phyloP scores from a whole-genome alignment of 2,888 invertebrate genomes.

The Hecatera dysodea region DNA sequence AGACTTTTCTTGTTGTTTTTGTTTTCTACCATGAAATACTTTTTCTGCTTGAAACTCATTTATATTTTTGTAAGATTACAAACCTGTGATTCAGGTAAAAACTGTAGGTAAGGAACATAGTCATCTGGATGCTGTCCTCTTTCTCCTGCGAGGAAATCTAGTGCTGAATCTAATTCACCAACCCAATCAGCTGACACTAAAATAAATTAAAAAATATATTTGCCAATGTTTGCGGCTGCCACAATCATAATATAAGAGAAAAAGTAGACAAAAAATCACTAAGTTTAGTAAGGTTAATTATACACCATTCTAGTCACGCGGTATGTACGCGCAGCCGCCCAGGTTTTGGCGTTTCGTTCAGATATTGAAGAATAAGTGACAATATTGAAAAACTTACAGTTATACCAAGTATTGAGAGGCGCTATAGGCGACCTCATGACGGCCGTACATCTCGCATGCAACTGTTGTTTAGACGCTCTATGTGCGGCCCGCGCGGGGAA shows the following conservation, averaged over 20 bases:
- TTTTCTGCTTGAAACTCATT: background rate
- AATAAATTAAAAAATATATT: constrained; percentile 38
- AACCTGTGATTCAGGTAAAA: constrained; percentile 93
- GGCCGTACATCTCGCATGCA: constrained; percentile 93
- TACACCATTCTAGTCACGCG: too few relatives aligned
- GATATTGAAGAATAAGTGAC: background rate
- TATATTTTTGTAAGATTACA: background rate
- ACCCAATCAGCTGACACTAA: constrained; percentile 93
- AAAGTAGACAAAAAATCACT: too few relatives aligned
- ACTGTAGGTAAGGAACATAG: constrained; percentile 97
- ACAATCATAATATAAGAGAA: too few relatives aligned
- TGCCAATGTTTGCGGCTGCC: too few relatives aligned
- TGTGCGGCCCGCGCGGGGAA: constrained; percentile 96
- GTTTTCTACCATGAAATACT: background rate
- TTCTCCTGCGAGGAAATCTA: constrained; percentile 96
- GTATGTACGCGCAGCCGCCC: too few relatives aligned
- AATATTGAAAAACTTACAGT: constrained; percentile 79
- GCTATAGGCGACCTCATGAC: constrained; percentile 96
- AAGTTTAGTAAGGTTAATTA: too few relatives aligned
- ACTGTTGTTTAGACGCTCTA: constrained; percentile 94
- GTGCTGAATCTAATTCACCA: constrained; percentile 93
- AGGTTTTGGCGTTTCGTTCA: background rate
- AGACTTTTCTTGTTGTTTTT: background rate
- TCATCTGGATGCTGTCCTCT: constrained; percentile 95
- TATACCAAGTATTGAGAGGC: constrained; percentile 95